phyloP scores from a whole-genome alignment of 92 coral and sea anemone genomes.

The Pocillopora meandrina region DNA sequence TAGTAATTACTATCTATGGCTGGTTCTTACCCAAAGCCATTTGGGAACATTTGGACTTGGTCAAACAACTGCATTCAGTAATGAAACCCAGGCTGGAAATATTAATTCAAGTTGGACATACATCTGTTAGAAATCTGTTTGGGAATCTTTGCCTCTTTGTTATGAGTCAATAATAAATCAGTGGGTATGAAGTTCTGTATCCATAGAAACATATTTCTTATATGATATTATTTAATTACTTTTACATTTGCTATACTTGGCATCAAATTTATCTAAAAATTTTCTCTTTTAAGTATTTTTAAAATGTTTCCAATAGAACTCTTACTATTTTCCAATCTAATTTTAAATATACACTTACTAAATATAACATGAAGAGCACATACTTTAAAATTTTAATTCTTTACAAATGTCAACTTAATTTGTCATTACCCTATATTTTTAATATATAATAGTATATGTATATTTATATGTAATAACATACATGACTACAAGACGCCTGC shows the following conservation, averaged over 20 bases:
- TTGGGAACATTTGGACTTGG: too few species aligned
- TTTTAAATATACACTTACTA: conserved; percentile 28
- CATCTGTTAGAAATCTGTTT: neutral
- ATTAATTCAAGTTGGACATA: neutral
- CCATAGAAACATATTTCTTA: neutral
- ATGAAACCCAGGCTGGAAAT: too few species aligned
- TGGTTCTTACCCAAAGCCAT: too few species aligned
- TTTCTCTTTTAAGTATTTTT: neutral
- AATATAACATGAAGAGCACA: conserved; percentile 6
- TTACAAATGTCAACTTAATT: conserved; percentile 7
- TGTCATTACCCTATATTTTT: neutral
- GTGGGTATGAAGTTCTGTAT: neutral
- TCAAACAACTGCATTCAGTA: too few species aligned
- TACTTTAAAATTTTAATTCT: conserved; percentile 8
- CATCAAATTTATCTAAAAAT: neutral
- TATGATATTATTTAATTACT: neutral
- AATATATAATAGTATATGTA: neutral
- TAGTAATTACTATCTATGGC: too few species aligned
- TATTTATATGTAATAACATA: conserved; percentile 11
- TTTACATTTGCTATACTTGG: neutral
- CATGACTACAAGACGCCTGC: conserved; percentile 10
- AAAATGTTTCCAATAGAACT: conserved; percentile 16
- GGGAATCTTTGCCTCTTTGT: neutral
- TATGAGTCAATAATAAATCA: neutral
- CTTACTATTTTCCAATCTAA: neutral